Conservation (phyloP, 2,797 vertebrate genomes). For the Passerculus sandwichensis region DNA sequence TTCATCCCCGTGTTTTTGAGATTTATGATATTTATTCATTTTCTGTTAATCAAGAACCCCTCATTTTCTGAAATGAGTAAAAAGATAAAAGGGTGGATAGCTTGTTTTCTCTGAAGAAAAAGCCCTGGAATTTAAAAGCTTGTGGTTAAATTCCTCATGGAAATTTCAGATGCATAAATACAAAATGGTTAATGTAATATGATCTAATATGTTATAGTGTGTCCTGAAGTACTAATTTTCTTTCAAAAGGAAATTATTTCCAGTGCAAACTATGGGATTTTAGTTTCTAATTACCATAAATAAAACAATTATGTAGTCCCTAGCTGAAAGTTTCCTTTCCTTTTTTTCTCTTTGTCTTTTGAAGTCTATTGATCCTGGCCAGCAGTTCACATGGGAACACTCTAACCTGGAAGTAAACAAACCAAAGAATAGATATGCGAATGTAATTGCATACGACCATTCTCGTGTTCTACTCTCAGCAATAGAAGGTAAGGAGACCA, state of each 20-base stretch:
- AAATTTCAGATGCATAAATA: neutral
- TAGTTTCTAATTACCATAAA: neutral
- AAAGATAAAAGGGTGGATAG: neutral
- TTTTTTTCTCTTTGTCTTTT: conserved; percentile 61
- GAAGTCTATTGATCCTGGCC: conserved; percentile 97
- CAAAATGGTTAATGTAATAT: neutral
- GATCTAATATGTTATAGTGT: neutral
- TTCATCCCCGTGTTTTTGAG: neutral
- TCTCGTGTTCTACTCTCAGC: conserved; percentile 94
- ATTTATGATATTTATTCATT: neutral
- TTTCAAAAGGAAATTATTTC: neutral
- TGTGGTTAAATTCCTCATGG: neutral
- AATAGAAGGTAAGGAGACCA: conserved; percentile 89
- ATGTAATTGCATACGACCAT: conserved; percentile 98
- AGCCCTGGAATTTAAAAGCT: neutral
- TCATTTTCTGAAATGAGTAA: neutral
- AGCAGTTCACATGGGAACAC: conserved; percentile 99
- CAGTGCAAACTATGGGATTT: neutral
- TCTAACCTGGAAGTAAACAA: conserved; percentile 99
- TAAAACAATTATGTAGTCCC: neutral
- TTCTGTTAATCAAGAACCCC: neutral
- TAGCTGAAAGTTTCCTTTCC: conserved; percentile 17
- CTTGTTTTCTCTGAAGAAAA: neutral
- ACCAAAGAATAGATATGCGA: conserved; percentile 99
- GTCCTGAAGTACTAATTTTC: neutral